Conservation (phyloP, 1,140 invertebrate species). For the Muscidifurax raptorellus region DNA sequence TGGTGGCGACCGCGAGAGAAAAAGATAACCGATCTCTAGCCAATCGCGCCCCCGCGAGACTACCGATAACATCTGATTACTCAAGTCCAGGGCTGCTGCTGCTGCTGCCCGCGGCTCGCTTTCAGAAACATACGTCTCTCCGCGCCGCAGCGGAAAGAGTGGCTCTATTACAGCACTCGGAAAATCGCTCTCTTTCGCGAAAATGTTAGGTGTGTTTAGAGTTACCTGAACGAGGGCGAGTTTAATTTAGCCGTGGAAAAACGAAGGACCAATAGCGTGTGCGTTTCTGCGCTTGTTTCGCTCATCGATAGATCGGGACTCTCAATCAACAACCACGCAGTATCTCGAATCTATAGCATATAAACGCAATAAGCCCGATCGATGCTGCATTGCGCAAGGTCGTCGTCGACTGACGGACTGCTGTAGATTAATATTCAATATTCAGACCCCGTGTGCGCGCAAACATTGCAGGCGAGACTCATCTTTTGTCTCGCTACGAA, state of each 20-base stretch:
- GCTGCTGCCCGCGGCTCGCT: not conserved
- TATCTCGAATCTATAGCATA: constrained; percentile 11
- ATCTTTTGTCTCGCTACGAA: too few species aligned
- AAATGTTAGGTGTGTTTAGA: not conserved
- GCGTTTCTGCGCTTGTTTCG: not conserved
- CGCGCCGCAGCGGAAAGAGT: too few species aligned
- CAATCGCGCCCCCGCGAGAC: constrained; percentile 55
- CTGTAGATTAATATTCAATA: constrained; percentile 53
- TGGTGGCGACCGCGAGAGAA: constrained; percentile 23
- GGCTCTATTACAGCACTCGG: not conserved
- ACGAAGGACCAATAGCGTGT: not conserved
- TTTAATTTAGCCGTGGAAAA: too few species aligned
- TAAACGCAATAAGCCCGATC: constrained; percentile 54
- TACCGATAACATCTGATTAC: constrained; percentile 69
- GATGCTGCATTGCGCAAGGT: constrained; percentile 61
- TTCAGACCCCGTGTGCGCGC: not conserved
- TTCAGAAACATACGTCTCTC: not conserved
- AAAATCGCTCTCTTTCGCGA: not conserved
- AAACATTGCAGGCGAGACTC: constrained; percentile 35
- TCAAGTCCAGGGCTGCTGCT: constrained; percentile 51
- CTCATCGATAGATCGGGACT: constrained; percentile 12
- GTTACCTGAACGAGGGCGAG: too few species aligned
- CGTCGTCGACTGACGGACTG: constrained; percentile 55
- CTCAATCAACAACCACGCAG: constrained; percentile 36
- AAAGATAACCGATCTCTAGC: constrained; percentile 63